A percentile compares a stretch with the other conserved stretches of the same genome.
phyloP scores from a whole-genome alignment of 2,797 vertebrate species.

The Columba guinea region DNA sequence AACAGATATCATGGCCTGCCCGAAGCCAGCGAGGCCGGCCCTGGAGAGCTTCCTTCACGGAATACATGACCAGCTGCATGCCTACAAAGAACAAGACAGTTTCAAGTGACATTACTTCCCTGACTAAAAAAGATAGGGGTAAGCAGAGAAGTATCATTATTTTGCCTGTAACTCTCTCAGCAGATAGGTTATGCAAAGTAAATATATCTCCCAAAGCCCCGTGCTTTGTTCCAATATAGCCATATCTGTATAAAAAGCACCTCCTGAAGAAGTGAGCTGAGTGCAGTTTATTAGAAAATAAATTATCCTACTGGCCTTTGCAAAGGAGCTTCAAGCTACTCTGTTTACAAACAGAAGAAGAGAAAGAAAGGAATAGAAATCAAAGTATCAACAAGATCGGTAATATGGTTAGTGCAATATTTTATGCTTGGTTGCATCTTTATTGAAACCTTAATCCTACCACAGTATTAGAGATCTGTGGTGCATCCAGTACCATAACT shows the following conservation, averaged over 20 bases:
- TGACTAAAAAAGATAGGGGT: not conserved
- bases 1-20: conserved; percentile 88
- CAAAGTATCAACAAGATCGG: not conserved
- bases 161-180: not conserved
- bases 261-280: not conserved
- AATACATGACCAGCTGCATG: conserved; percentile 91
- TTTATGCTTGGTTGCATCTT: not conserved
- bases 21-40: conserved; percentile 87
- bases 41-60: conserved; percentile 87
- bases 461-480: not conserved
- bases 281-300: not conserved
- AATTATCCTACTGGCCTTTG: not conserved
- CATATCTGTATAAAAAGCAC: not conserved
- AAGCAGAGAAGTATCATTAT: not conserved
- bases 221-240: not conserved
- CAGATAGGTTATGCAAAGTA: not conserved
- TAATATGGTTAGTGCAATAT: not conserved
- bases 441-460: not conserved
- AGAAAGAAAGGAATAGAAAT: not conserved
- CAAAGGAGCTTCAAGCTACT: not conserved
- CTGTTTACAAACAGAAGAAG: not conserved
- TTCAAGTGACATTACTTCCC: not conserved
- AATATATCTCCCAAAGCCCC: not conserved
- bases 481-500: not conserved
- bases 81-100: conserved; percentile 73